These are phyloP conservation scores for Trachythela sp. DNA, from an alignment of 64 coral and sea anemone species.

Conservation along the genomic window DNA sequence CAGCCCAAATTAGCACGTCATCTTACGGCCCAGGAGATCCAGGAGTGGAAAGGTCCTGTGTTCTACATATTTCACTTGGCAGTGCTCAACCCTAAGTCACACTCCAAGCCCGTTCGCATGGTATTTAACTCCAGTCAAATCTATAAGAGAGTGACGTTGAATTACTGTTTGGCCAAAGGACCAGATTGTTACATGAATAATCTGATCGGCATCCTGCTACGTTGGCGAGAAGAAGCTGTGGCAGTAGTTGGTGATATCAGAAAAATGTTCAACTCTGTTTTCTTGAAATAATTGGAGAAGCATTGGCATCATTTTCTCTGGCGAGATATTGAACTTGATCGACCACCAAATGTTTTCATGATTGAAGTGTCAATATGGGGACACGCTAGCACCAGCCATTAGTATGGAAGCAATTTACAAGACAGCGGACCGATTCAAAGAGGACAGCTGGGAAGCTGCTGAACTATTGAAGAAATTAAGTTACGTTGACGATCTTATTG, in stretches of 20 bases:
- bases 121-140: too few relatives aligned
- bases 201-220: background rate
- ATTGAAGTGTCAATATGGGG: background rate
- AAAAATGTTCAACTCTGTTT: conserved; percentile 5
- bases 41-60: too few relatives aligned
- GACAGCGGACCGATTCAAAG: background rate
- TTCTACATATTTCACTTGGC: too few relatives aligned
- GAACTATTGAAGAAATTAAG: background rate
- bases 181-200: background rate
- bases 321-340: background rate
- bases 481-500: background rate
- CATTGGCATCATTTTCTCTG: background rate
- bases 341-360: background rate
- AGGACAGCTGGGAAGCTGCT: background rate
- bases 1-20: too few relatives aligned
- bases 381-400: background rate
- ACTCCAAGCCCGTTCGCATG: too few relatives aligned
- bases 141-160: background rate
- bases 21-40: too few relatives aligned
- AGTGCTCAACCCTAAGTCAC: too few relatives aligned
- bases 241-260: background rate
- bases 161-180: background rate
- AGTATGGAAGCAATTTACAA: background rate
- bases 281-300: background rate
- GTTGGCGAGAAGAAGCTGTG: background rate